Base-by-base conservation (phyloP, 1,140 invertebrate genomes). In the Caerostris extrusa region DNA sequence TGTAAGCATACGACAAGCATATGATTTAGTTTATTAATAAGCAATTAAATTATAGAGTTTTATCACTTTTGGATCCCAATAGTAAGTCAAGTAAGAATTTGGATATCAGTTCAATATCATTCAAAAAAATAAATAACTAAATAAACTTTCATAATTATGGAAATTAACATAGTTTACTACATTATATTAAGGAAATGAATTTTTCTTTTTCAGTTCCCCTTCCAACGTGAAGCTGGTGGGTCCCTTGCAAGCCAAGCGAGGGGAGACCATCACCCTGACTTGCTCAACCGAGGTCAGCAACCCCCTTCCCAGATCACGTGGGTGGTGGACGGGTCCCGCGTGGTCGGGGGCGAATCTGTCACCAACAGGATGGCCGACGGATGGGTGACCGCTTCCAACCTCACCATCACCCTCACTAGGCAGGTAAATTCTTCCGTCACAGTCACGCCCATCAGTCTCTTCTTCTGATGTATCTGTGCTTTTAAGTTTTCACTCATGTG, bases 241-340 rank as follows among this genome's bases (percentile, higher is more conserved):
- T 5, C 98, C 98, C 6, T 97, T 97, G 0, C 98, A 98, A 95
- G 98, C 98, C 7, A 97, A 97, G 95, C 97, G 98, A 6, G 98
- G 98, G 5, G 98, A 99, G 94, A 97, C 97, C 61, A 97, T 99
- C 17, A 97, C 97, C 10, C 96, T 99, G 91, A 98, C 97, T 82
- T 99, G 98, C 96, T 97, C 97, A 64, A 98, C 98, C 2, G 97
- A 98, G 81, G 98, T 98, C 95, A 98, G 98, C 89, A 99, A 99
- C 96, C 98, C 99, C 97, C 98, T 4, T 98, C 98, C 10, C 97
- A 98, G 95, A 98, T 99, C 94, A 98, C 98, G 94, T 99, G 98
- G 98, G 97, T 98, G 95, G 97, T 98, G 19, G 97, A 97, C 85
- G 98, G 98, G 7, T 95, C 95, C 64, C 95, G 95, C 50, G 94